Conservation (phyloP, 2,113 vertebrate genomes). For the Myiozetetes cayanensis region DNA sequence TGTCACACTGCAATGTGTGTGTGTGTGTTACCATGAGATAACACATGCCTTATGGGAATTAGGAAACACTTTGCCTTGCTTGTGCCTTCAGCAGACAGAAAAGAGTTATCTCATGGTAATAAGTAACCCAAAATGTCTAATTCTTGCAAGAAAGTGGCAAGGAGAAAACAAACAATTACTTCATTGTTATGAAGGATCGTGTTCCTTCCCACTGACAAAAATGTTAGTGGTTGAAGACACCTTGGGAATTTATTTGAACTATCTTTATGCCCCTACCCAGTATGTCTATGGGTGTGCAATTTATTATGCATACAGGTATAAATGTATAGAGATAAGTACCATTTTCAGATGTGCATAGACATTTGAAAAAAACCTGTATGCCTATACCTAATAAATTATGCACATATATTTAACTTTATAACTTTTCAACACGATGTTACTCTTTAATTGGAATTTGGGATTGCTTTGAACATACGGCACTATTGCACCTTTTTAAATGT, state of each 20-base stretch:
- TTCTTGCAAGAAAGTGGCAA: neutral
- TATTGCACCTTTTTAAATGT: neutral
- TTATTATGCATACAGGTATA: neutral
- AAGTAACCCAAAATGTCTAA: conserved; percentile 4
- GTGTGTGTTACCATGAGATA: conserved; percentile 5
- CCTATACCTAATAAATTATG: conserved; percentile 30
- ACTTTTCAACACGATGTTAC: neutral
- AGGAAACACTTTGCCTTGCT: neutral
- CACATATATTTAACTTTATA: neutral
- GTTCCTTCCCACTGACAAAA: neutral
- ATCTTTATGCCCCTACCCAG: neutral
- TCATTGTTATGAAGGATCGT: neutral
- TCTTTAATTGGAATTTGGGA: neutral
- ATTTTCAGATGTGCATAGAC: neutral
- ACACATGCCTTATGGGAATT: neutral
- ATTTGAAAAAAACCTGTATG: neutral
- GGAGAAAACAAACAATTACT: conserved; percentile 26
- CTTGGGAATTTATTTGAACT: neutral
- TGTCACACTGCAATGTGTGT: neutral
- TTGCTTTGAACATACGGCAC: neutral
- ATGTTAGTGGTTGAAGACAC: neutral
- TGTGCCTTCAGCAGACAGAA: neutral
- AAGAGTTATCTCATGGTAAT: neutral
- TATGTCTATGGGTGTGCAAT: neutral
- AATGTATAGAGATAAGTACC: neutral